Evolutionary conservation across 2,888 invertebrate genomes (phyloP).

Genomic region (Hymenopus coronatus): DNA sequence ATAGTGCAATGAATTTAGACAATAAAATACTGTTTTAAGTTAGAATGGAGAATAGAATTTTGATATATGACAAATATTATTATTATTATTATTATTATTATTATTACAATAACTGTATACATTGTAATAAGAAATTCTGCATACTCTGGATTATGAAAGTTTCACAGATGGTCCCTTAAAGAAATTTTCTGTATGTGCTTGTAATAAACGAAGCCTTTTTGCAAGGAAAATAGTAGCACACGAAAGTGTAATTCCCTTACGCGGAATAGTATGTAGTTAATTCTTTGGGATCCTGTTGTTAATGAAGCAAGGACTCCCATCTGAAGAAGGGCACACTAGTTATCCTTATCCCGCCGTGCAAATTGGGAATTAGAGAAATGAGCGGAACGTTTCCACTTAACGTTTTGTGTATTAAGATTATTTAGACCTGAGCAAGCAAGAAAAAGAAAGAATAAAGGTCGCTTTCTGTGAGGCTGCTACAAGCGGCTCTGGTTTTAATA

Average conservation of each 20-base stretch:
- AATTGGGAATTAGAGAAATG: not conserved
- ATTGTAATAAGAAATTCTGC: too few species aligned
- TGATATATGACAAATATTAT: too few species aligned
- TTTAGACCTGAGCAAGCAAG: not conserved
- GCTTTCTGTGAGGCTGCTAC: not conserved
- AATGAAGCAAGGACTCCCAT: not conserved
- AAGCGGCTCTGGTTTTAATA: conserved; percentile 4
- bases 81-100: too few species aligned
- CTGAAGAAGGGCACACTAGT: not conserved
- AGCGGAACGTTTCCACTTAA: not conserved
- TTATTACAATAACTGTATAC: too few species aligned
- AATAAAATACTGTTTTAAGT: too few species aligned
- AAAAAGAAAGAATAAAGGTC: not conserved
- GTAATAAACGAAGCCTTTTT: not conserved
- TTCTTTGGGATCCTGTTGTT: not conserved
- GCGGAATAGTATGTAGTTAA: not conserved
- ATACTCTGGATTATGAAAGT: too few species aligned
- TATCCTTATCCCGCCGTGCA: not conserved
- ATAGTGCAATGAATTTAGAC: too few species aligned
- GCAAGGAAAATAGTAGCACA: not conserved
- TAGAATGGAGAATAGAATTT: too few species aligned
- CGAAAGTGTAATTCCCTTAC: not conserved
- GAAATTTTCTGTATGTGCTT: not conserved
- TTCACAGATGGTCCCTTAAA: not conserved
- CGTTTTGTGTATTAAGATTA: not conserved